These are phyloP conservation scores for Thecophora atra DNA, from an alignment of 2,888 invertebrate genomes.

Conservation along the genomic window DNA sequence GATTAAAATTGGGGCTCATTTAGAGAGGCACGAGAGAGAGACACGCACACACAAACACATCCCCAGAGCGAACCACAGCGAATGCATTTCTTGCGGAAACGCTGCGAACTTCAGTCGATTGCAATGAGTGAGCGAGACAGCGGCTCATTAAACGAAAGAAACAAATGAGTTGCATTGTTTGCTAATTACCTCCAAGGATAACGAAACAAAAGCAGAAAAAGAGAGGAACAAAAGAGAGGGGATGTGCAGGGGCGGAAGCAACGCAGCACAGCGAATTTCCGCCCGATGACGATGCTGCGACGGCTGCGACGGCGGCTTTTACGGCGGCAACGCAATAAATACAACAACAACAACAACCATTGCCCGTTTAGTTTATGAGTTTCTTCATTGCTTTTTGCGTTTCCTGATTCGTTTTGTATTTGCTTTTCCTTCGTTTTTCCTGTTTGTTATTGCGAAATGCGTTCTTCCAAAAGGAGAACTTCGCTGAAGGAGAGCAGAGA, in stretches of 20 bases:
- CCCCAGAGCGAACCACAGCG: neutral
- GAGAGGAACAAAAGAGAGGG: neutral
- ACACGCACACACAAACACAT: neutral
- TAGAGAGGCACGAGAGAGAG: too few relatives aligned
- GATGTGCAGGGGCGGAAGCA: neutral
- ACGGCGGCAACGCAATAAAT: neutral
- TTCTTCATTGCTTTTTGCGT: conserved; percentile 29
- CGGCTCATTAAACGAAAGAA: conserved; percentile 24
- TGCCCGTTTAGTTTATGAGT: conserved; percentile 29
- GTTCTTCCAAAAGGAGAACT: neutral
- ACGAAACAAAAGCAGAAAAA: neutral
- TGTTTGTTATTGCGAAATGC: neutral
- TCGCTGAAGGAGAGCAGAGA: too few relatives aligned
- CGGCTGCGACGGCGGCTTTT: neutral
- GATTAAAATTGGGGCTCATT: neutral
- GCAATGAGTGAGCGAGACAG: neutral
- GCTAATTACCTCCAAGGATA: conserved; percentile 28
- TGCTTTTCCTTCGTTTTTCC: neutral
- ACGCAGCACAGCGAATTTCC: neutral
- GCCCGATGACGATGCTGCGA: neutral
- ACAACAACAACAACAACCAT: conserved; percentile 12
- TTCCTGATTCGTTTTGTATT: conserved; percentile 6
- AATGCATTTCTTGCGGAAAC: conserved; percentile 8
- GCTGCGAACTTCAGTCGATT: neutral
- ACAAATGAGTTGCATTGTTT: conserved; percentile 28